Percentiles rank a stretch among this genome's conserved stretches.
Evolutionary conservation across 2,797 vertebrate genomes (phyloP).

Genomic region (Pseudomugil gertrudae): DNA sequence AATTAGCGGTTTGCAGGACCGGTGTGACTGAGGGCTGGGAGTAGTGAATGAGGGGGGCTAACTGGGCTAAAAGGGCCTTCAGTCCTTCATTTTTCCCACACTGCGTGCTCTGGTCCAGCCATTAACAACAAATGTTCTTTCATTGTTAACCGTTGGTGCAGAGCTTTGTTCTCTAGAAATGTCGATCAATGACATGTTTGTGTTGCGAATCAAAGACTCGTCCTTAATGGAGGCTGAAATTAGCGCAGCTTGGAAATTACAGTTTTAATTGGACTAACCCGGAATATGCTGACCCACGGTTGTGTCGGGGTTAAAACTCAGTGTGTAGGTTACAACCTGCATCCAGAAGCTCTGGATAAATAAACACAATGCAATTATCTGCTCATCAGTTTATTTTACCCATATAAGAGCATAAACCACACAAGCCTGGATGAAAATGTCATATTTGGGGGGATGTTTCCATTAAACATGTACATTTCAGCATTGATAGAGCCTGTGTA

Average conservation of each 20-base stretch:
- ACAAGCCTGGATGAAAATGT: too few species aligned
- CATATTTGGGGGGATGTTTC: too few species aligned
- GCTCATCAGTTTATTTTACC: neutral
- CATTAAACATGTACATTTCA: too few species aligned
- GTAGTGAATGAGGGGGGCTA: neutral
- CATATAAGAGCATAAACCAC: neutral
- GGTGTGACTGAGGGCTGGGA: slow-evolving; percentile 24
- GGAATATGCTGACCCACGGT: slow-evolving; percentile 45
- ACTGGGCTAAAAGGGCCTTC: slow-evolving; percentile 46
- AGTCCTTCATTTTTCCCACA: slow-evolving; percentile 70
- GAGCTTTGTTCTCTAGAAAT: slow-evolving; percentile 47
- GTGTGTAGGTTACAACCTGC: slow-evolving; percentile 16
- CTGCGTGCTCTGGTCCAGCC: slow-evolving; percentile 37
- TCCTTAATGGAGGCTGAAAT: slow-evolving; percentile 44
- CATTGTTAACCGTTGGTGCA: slow-evolving; percentile 37
- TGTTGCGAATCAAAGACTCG: slow-evolving; percentile 43
- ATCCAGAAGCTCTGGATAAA: neutral
- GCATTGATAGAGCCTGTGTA: too few species aligned
- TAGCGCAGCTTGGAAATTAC: slow-evolving; percentile 35
- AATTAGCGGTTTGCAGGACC: slow-evolving; percentile 67
- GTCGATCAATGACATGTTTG: slow-evolving; percentile 56
- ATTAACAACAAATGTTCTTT: slow-evolving; percentile 58
- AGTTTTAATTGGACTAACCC: slow-evolving; percentile 59
- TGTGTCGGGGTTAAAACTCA: slow-evolving; percentile 53
- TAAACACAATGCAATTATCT: neutral